Base-by-base conservation (phyloP, 2,888 invertebrate species). In the Gandaritis pyraliata region DNA sequence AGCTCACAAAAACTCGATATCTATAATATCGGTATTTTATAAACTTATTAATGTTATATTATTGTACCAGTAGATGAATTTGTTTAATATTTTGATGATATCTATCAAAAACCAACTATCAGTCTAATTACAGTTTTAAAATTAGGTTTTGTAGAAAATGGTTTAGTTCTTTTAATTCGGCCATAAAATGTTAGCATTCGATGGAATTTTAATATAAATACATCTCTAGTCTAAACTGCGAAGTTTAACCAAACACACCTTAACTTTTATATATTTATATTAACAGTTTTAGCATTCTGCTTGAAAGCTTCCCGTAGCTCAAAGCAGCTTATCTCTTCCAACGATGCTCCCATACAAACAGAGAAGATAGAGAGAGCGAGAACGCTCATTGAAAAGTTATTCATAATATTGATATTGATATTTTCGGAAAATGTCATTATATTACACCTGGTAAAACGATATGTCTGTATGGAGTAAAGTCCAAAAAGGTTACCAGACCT, bases 401-500 rank as follows among this genome's bases (percentile, higher is more conserved):
- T n/a, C n/a, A n/a, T n/a, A n/a, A n/a, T n/a, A n/a, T n/a, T n/a
- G n/a, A n/a, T n/a, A n/a, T n/a, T n/a, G n/a, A n/a, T n/a, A n/a
- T n/a, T n/a, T n/a, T n/a, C n/a, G n/a, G n/a, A n/a, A n/a, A n/a
- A n/a, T n/a, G n/a, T n/a, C n/a, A n/a, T n/a, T n/a, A n/a, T n/a
- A n/a, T n/a, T n/a, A n/a, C n/a, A n/a, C n/a, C n/a, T n/a, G n/a
- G n/a, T n/a, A n/a, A n/a, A n/a, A n/a, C n/a, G n/a, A n/a, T n/a
- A n/a, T n/a, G n/a, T n/a, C n/a, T n/a, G n/a, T 46, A 13, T 18
- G 15, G 13, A 2, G 39, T 39, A 11, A 47, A 38, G 29, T 41
- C 47, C 7, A 45, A 12, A 39, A 74, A 66, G 65, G 81, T 87
- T 87, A 92, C 82, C 90, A 86, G 85, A 93, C 92, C 92, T 93